A percentile compares a stretch with the other conserved stretches of the same genome.
Evolutionary conservation across 2,797 vertebrate genomes (phyloP).

Genomic region (Otolemur crassicaudatus): DNA sequence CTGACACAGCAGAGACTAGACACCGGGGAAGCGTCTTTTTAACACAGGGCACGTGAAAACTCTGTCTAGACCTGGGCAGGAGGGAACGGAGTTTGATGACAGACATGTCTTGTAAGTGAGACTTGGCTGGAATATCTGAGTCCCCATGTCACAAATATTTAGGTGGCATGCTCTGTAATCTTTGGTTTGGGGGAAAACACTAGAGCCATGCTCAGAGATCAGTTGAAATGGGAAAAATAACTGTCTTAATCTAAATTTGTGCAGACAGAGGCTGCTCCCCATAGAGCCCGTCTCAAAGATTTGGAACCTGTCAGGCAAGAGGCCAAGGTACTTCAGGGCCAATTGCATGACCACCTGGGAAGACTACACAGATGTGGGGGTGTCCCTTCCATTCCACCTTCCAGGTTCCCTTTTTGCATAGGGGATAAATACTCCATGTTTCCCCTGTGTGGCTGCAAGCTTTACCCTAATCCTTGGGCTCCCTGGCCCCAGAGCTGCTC

Average conservation of each 20-base stretch:
- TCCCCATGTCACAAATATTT: neutral
- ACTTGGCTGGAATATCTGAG: neutral
- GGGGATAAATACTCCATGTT: neutral
- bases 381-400: neutral
- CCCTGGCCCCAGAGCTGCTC: neutral
- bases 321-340: neutral
- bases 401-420: neutral
- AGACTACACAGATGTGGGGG: neutral
- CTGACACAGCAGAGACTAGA: neutral
- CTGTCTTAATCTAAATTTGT: neutral
- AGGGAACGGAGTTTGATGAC: neutral
- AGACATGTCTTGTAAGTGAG: neutral
- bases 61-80: neutral
- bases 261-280: neutral
- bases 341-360: neutral
- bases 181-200: neutral
- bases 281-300: neutral
- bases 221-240: neutral
- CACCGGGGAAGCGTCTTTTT: neutral
- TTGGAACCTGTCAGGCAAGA: neutral
- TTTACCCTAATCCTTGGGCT: neutral
- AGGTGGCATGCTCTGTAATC: neutral
- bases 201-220: neutral
- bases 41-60: neutral
- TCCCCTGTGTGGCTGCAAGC: neutral